Percentiles rank a stretch among this genome's conserved stretches.
phyloP scores from a whole-genome alignment of 2,797 vertebrate genomes.

The Macroramphosus scolopax region DNA sequence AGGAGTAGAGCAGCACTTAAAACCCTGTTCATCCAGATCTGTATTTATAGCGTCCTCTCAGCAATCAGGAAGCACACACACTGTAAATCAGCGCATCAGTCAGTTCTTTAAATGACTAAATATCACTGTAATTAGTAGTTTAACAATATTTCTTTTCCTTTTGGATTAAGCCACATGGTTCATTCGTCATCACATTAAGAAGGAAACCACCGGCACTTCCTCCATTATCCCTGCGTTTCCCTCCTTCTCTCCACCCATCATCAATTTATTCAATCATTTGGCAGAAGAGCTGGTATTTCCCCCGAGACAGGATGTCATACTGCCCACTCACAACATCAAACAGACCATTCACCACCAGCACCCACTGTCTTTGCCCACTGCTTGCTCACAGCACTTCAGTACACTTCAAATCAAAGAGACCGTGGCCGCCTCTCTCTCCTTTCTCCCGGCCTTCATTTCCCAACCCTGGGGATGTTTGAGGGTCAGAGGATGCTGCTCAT shows the following conservation, averaged over 20 bases:
- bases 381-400: conserved; percentile 51
- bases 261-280: conserved; percentile 53
- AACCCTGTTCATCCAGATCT: conserved; percentile 50
- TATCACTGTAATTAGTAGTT: background rate
- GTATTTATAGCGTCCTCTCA: conserved; percentile 52
- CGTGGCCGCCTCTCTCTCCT: conserved; percentile 21
- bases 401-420: conserved; percentile 63
- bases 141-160: background rate
- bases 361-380: conserved; percentile 47
- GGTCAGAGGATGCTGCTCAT: conserved; percentile 27
- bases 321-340: conserved; percentile 71
- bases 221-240: conserved; percentile 11
- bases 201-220: conserved; percentile 13
- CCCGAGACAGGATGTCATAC: conserved; percentile 56
- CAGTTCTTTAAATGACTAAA: conserved; percentile 26
- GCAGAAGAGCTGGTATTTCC: conserved; percentile 58
- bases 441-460: conserved; percentile 32
- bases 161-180: background rate
- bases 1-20: conserved; percentile 57
- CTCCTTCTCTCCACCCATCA: conserved; percentile 35
- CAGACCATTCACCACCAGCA: conserved; percentile 44
- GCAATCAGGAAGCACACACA: conserved; percentile 47
- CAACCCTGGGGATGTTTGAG: conserved; percentile 24
- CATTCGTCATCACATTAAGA: conserved; percentile 12
- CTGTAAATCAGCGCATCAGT: conserved; percentile 31